These are phyloP conservation scores for Cettia cetti DNA, from an alignment of 2,113 vertebrate genomes.

Conservation along the genomic window DNA sequence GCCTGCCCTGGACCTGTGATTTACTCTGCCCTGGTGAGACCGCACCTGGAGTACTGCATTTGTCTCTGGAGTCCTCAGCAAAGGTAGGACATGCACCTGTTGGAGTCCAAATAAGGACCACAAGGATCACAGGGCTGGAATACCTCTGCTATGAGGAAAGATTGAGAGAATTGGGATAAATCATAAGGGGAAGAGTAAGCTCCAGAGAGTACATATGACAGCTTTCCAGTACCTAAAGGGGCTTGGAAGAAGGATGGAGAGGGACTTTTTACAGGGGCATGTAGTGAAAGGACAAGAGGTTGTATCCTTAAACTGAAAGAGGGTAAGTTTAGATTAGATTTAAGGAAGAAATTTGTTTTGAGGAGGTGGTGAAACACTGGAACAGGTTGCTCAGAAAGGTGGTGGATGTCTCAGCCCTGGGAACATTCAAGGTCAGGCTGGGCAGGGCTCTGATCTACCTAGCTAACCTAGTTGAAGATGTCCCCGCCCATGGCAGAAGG, in stretches of 20 bases:
- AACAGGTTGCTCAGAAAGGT: neutral
- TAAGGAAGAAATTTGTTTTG: neutral
- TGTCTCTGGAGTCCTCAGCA: neutral
- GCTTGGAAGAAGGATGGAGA: neutral
- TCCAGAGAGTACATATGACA: neutral
- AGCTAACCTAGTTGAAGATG: neutral
- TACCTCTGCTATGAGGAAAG: neutral
- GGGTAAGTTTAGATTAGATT: neutral
- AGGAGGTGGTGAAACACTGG: neutral
- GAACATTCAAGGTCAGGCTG: neutral
- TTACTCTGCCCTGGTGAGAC: neutral
- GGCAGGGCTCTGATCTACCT: neutral
- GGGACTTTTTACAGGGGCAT: neutral
- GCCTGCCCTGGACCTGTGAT: neutral
- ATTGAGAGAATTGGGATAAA: neutral
- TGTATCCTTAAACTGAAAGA: neutral
- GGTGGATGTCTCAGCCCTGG: neutral
- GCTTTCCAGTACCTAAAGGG: neutral
- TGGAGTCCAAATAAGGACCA: neutral
- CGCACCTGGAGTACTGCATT: too few species aligned
- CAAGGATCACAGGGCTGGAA: neutral
- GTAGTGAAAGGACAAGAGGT: neutral
- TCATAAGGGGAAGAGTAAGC: neutral
- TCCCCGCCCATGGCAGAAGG: neutral
- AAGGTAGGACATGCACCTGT: neutral